Conservation (phyloP, 2,888 invertebrate species). For the Zootermopsis nevadensis region DNA sequence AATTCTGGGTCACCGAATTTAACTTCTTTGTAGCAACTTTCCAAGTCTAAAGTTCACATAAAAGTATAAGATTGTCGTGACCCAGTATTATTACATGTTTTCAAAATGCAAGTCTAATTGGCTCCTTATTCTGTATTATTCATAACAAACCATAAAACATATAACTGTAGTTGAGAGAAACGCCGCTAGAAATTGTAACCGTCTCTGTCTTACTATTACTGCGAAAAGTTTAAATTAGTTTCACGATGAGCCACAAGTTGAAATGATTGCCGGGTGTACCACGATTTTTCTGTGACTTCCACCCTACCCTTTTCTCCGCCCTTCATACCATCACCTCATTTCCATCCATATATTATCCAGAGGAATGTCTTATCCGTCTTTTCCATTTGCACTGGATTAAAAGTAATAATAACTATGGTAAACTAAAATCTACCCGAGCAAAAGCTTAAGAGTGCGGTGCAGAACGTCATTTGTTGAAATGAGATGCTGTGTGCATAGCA, state of each 20-base stretch:
- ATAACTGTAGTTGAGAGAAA: not conserved
- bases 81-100: not conserved
- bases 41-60: too few species aligned
- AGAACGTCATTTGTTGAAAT: constrained; percentile 15
- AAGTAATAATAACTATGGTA: constrained; percentile 50
- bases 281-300: constrained; percentile 15
- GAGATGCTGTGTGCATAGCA: not conserved
- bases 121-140: constrained; percentile 24
- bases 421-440: constrained; percentile 36
- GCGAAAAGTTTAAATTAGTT: constrained; percentile 52
- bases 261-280: constrained; percentile 46
- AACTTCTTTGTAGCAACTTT: too few species aligned
- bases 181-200: not conserved
- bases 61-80: not conserved
- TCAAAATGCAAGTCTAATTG: constrained; percentile 5
- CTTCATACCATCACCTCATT: constrained; percentile 38
- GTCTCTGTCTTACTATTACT: constrained; percentile 34
- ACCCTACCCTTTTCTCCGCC: constrained; percentile 8
- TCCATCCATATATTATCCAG: constrained; percentile 47
- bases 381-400: constrained; percentile 47
- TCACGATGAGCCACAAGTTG: constrained; percentile 48
- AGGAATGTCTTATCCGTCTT: constrained; percentile 37
- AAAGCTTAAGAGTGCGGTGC: not conserved
- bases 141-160: constrained; percentile 41
- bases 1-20: too few species aligned